Percentiles rank a stretch among this genome's conserved stretches.
These are phyloP conservation scores for Microctenopoma steveboyesi DNA, from an alignment of 2,797 vertebrate species.

Conservation along the genomic window DNA sequence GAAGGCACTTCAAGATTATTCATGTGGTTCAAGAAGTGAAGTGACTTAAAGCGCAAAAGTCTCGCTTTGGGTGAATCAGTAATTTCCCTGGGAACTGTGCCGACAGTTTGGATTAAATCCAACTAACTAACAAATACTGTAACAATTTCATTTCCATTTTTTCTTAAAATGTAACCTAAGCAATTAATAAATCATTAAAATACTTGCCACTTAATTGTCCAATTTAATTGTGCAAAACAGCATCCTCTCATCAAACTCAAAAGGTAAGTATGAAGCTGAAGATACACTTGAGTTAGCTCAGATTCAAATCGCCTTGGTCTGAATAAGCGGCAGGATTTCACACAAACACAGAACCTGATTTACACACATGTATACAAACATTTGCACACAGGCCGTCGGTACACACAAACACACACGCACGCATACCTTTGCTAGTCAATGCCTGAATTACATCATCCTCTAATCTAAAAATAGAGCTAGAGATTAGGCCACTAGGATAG, in stretches of 20 bases:
- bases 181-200: no score
- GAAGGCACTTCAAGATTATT: neutral
- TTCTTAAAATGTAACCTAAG: no score
- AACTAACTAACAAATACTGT: no score
- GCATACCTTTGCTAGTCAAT: slow-evolving; percentile 39
- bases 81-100: neutral
- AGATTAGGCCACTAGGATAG: slow-evolving; percentile 65
- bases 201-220: no score
- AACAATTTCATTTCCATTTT: neutral
- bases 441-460: slow-evolving; percentile 61
- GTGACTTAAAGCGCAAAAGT: neutral
- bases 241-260: neutral
- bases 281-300: neutral
- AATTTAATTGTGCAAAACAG: neutral
- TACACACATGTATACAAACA: slow-evolving; percentile 34
- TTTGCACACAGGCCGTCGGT: slow-evolving; percentile 20
- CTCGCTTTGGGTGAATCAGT: neutral
- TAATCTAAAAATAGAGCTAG: slow-evolving; percentile 67
- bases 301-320: slow-evolving; percentile 27
- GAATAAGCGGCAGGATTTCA: slow-evolving; percentile 56
- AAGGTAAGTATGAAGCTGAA: neutral
- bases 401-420: slow-evolving; percentile 6
- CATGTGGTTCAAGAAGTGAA: no score
- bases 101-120: neutral
- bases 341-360: slow-evolving; percentile 43